Evolutionary conservation across 2,113 vertebrate species (phyloP), one percentile per base, ranked within the genome.

Genomic region (Connochaetes taurinus): DNA sequence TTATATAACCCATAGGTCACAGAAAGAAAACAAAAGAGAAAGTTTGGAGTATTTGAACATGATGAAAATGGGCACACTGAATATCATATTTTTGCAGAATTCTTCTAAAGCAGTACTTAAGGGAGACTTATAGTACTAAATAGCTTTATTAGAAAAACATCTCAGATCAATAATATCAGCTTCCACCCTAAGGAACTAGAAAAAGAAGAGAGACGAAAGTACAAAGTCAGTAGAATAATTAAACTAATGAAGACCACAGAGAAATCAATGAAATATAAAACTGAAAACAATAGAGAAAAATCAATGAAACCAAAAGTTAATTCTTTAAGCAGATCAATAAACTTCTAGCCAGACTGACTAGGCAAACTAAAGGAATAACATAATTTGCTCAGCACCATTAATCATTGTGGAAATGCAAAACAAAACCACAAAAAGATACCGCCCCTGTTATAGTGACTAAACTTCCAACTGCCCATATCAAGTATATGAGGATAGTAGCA

Each of bases 211-310:
- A 23, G 81, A 58, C 86, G 88, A 62, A 95, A 92, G 67, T 67
- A 82, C 47, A 85, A 84, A 81, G 57, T 67, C 67, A 74, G 53
- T 43, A 55, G 10, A 95, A 94, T 31, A 78, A 58, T 90, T 92
- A 89, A 85, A 52, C 67, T 33, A 89, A 74, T 92, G 64, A 52
- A 80, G 6, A 92, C 80, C 58, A 50, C 25, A n/a, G 36, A 82
- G 80, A 87, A 90, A 94, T 89, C 29, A 85, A 81, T 86, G 40
- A 89, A 92, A 91, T 47, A 60, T 53, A 89, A 94, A 91, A 62
- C 33, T 76, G 40, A 84, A 96, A 88, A 58, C 12, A 40, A 53
- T 36, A 86, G 17, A 16, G 80, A 78, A 90, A 89, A 92, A 95
- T 47, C 86, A 86, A 45, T 85, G 17, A 89, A 96, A 85, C 11